Conservation (phyloP, 2,888 invertebrate genomes). For the Epinotia demarniana region DNA sequence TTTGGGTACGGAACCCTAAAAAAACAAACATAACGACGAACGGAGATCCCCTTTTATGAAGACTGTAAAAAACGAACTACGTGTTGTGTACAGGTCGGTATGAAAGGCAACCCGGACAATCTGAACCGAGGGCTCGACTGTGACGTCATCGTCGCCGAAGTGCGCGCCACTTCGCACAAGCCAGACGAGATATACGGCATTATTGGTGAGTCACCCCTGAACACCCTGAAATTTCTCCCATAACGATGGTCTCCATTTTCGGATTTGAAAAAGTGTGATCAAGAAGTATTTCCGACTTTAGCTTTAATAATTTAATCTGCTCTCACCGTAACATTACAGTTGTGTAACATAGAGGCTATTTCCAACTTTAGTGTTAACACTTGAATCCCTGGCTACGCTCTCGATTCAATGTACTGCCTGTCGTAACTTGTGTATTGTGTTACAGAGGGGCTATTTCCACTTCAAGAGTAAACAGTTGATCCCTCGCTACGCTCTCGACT, state of each 20-base stretch:
- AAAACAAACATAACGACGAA: no score
- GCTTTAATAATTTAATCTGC: no score
- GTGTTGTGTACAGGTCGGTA: slow-evolving; percentile 88
- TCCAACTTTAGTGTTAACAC: no score
- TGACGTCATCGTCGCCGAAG: slow-evolving; percentile 99
- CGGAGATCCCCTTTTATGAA: background rate
- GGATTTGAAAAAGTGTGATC: no score
- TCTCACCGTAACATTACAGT: no score
- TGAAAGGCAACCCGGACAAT: slow-evolving; percentile 97
- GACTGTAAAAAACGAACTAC: background rate
- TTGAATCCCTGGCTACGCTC: background rate
- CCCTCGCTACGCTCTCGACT: no score
- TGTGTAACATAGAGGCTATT: no score
- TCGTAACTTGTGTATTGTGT: slow-evolving; percentile 42
- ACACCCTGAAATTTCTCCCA: background rate
- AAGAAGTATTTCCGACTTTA: no score
- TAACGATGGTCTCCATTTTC: no score
- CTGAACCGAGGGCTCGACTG: slow-evolving; percentile 97
- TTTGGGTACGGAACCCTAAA: no score
- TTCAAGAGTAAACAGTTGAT: no score
- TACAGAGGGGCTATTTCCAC: slow-evolving; percentile 92
- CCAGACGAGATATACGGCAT: slow-evolving; percentile 99
- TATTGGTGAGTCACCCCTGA: slow-evolving; percentile 81
- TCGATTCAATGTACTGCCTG: background rate
- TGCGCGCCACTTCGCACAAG: slow-evolving; percentile 98